phyloP scores from a whole-genome alignment of 2,113 vertebrate genomes.

The Laticauda laticaudata region DNA sequence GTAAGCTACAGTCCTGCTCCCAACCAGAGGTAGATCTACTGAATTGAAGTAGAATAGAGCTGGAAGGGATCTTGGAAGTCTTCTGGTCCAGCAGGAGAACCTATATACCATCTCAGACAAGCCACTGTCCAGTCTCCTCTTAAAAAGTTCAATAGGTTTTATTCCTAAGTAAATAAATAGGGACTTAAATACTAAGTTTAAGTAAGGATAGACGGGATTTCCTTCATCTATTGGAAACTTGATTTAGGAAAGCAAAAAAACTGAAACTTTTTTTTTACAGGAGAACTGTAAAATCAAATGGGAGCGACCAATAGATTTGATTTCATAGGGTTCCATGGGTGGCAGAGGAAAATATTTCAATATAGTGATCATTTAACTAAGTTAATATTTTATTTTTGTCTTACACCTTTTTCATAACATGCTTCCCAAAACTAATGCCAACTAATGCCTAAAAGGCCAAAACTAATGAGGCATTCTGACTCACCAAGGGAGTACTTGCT shows the following conservation, averaged over 20 bases:
- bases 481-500: neutral
- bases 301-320: neutral
- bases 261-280: no score
- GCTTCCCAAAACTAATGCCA: neutral
- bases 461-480: neutral
- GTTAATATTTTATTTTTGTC: neutral
- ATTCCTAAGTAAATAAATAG: neutral
- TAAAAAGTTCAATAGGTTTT: neutral
- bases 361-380: neutral
- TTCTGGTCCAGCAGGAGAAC: no score
- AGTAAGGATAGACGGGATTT: no score
- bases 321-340: neutral
- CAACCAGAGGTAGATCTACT: neutral
- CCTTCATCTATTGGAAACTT: neutral
- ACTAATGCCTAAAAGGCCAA: neutral
- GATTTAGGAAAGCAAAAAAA: neutral
- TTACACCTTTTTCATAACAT: neutral
- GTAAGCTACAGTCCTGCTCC: neutral
- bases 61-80: no score
- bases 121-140: no score
- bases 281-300: neutral
- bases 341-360: neutral
- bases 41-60: neutral
- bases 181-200: no score
- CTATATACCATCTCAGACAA: no score